Evolutionary conservation across 2,888 invertebrate species (phyloP), one percentile per base, ranked within the genome.

Genomic region (Dysmachus trigonus): DNA sequence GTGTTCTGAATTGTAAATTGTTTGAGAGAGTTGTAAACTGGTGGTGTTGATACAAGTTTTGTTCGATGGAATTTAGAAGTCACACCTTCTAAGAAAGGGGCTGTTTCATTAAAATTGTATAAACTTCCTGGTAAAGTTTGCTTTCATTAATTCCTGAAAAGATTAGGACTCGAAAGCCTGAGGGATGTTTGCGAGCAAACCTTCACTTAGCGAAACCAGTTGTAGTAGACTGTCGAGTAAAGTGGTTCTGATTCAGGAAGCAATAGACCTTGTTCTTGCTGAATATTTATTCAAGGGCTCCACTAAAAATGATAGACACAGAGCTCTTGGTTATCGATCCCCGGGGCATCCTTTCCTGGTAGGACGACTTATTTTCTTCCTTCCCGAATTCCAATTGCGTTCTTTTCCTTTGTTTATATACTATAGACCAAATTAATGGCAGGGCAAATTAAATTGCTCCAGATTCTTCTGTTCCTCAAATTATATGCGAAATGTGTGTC

Each of bases 331-430:
- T 27, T 47, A 77, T 41, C 41, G 22, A 41, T 47, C 77, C 77
- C 76, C 5, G 8, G 76, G 76, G 76, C 76, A 77, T 13, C 8
- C 62, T 30, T 76, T 27, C 47, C 30, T 47, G 47, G 22, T 8
- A 62, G 41, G 77, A 22, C 38, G 27, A 30, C 47, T 77, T 1
- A 10, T 47, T 47, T 77, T 77, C 47, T 47, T 22, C 13, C 15
- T 22, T n/a, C 15, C 30, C 27, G 6, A 8, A 13, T 41, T 77
- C 62, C 62, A 62, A 62, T 77, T 77, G 30, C 77, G 47, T 30
- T 47, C 41, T 77, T 77, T 77, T 41, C 41, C 6, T 41, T 77
- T 77, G 41, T 77, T 77, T 77, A 77, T 77, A 47, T 41, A 76
- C 27, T 18, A 47, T 47, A 62, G 62, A 47, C 41, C 41, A 77